phyloP scores from a whole-genome alignment of 2,888 invertebrate species.

The Ormyrus labotus region DNA sequence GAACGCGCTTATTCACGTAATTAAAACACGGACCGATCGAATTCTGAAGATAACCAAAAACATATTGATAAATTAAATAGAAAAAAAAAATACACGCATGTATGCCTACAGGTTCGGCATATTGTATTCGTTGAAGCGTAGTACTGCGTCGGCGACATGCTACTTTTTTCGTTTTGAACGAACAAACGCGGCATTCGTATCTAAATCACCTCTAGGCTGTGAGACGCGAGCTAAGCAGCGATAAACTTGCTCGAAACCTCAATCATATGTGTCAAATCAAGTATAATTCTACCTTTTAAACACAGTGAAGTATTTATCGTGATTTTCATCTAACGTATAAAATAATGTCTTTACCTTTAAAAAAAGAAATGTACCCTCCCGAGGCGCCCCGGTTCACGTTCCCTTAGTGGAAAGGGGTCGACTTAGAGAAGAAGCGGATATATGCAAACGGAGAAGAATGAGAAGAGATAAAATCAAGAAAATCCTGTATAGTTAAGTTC shows the following conservation, averaged over 20 bases:
- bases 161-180: constrained; percentile 62
- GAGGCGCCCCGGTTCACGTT: constrained; percentile 12
- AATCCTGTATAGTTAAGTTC: constrained; percentile 40
- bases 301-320: constrained; percentile 62
- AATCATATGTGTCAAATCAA: constrained; percentile 75
- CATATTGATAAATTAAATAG: constrained; percentile 9
- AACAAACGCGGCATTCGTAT: constrained; percentile 60
- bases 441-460: constrained; percentile 29
- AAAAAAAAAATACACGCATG: constrained; percentile 36
- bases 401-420: constrained; percentile 5
- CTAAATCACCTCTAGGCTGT: constrained; percentile 73
- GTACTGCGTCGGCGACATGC: constrained; percentile 57
- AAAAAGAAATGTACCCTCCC: background rate
- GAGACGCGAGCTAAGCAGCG: constrained; percentile 74
- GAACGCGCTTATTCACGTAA: background rate
- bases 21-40: background rate
- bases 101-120: constrained; percentile 58
- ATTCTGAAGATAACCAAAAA: constrained; percentile 23
- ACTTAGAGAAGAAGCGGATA: background rate
- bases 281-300: constrained; percentile 66
- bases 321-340: constrained; percentile 48
- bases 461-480: constrained; percentile 41
- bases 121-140: constrained; percentile 60
- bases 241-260: constrained; percentile 73
- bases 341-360: constrained; percentile 36